Evolutionary conservation across 2,797 vertebrate genomes (phyloP).

Genomic region (Fringilla coelebs): DNA sequence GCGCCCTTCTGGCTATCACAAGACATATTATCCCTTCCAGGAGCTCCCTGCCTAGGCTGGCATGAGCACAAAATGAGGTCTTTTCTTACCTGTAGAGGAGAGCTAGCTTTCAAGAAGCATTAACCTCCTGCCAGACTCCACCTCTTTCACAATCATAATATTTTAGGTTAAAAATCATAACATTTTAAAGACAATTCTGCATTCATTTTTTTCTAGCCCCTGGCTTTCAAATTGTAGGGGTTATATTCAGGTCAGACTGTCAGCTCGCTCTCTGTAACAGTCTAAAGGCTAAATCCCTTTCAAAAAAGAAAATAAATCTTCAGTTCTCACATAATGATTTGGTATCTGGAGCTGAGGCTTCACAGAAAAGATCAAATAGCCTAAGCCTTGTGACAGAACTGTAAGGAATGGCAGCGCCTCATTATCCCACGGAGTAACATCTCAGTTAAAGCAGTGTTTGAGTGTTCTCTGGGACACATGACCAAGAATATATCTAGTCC

Average conservation of each 20-base stretch:
- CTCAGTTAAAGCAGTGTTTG: background rate
- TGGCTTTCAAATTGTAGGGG: background rate
- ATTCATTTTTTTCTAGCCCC: slow-evolving; percentile 22
- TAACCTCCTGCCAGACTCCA: background rate
- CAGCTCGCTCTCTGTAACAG: slow-evolving; percentile 11
- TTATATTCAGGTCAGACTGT: slow-evolving; percentile 57
- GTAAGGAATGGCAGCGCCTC: background rate
- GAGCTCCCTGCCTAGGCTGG: background rate
- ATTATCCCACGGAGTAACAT: background rate
- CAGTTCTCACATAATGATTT: slow-evolving; percentile 44
- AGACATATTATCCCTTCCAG: background rate
- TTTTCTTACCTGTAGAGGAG: background rate
- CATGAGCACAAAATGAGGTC: background rate
- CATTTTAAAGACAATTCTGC: background rate
- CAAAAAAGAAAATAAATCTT: slow-evolving; percentile 56
- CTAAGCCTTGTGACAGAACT: background rate
- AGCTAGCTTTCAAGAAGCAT: background rate
- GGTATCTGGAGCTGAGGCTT: slow-evolving; percentile 42
- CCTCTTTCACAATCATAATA: slow-evolving; percentile 13
- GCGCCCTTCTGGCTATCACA: background rate
- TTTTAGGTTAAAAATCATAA: slow-evolving; percentile 40
- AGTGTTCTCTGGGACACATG: background rate
- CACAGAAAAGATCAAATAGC: slow-evolving; percentile 49
- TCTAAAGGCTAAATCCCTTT: slow-evolving; percentile 46
- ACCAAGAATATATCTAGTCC: background rate